Conservation (phyloP, 2,113 vertebrate species). For the Halcyon senegalensis region DNA sequence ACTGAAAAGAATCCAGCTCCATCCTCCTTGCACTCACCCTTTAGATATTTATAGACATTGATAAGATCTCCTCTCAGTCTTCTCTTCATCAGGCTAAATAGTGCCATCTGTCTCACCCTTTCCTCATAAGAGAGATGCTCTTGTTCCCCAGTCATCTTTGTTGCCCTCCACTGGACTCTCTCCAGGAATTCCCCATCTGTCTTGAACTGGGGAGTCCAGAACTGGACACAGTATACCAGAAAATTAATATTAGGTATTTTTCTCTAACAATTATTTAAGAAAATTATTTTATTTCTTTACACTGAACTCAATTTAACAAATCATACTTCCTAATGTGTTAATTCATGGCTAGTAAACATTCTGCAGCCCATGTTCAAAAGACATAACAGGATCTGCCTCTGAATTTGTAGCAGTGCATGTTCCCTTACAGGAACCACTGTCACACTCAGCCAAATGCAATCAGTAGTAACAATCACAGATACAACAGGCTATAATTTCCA, state of each 20-base stretch:
- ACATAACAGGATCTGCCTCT: accelerated
- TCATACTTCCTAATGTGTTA: not conserved
- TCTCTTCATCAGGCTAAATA: too few relatives aligned
- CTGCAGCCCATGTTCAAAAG: not conserved
- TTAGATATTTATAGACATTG: too few relatives aligned
- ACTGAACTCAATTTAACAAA: not conserved
- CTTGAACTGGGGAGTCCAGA: too few relatives aligned
- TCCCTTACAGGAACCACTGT: not conserved
- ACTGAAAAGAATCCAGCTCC: too few relatives aligned
- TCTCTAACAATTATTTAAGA: not conserved
- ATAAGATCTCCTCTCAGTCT: too few relatives aligned
- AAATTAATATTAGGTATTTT: not conserved
- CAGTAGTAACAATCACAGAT: not conserved
- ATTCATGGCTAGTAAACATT: not conserved
- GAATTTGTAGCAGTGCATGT: not conserved
- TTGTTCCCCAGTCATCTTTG: too few relatives aligned
- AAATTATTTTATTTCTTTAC: not conserved
- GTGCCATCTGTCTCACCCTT: too few relatives aligned
- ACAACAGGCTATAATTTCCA: not conserved
- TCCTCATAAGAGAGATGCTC: too few relatives aligned
- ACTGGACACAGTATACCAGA: too few relatives aligned
- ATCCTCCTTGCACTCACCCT: too few relatives aligned
- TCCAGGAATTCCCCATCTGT: too few relatives aligned
- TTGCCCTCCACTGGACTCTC: too few relatives aligned
- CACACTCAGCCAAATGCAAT: not conserved